Evolutionary conservation across 2,797 vertebrate species (phyloP), one percentile per base, ranked within the genome.

Genomic region (Xiphophorus birchmanni): DNA sequence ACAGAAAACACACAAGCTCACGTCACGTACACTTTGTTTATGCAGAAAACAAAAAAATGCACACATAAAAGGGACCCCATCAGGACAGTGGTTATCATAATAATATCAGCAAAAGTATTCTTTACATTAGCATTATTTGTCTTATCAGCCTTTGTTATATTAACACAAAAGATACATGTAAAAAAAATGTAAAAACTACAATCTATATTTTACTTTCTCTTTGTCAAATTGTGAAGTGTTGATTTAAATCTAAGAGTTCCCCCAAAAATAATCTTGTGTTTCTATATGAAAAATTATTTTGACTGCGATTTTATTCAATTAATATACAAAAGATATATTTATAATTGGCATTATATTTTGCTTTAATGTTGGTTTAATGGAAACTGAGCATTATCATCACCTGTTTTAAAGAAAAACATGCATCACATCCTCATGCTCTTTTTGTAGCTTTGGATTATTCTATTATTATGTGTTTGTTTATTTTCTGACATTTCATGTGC

Each of bases 1-100:
- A 60, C 69, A 78, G 45, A 29, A 56, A 65, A 40, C 40, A 23
- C 29, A 76, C n/a, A 29, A 21, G 44, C 80, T 73, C 23, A 35
- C 40, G 48, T 73, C 23, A 35, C 40, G 48, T 50, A 40, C 21
- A 44, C 65, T 26, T 15, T 71, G 37, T 71, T 42, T 32, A 23
- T 9, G 23, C 35, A 54, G 35, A 32, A 73, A 44, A 80, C 37
- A 71, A 77, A 78, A 47, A 37, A 1, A 17, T 15, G 5, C 15
- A 15, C 40, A 58, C 29, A 54, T 75, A 18, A 60, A 78, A 32
- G 42, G 9, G n/a, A 63, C 17, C n/a, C 76, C 65, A 6, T 47
- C 54, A 5, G 23, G 26, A 58, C 11, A 58, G 54, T 58, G 54
- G 26, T 29, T n/a, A n/a, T 29, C 26, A 29, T 60, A 52, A 52